phyloP scores from a whole-genome alignment of 2,797 vertebrate species.

The Cottoperca gobio region DNA sequence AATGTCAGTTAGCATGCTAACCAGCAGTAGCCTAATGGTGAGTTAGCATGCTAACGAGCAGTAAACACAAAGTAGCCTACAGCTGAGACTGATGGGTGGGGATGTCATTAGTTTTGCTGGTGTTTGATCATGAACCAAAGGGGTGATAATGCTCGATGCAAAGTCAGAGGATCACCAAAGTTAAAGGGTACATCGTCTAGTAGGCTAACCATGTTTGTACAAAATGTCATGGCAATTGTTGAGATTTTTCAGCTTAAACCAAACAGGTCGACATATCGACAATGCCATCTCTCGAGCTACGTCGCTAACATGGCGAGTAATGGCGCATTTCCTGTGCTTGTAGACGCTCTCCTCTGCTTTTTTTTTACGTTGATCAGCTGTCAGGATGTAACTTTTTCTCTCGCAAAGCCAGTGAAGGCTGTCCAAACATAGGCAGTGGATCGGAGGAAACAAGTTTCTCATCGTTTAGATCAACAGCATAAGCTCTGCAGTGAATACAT shows the following conservation, averaged over 20 bases:
- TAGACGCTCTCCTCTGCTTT: not conserved
- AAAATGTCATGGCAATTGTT: too few species aligned
- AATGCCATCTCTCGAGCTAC: not conserved
- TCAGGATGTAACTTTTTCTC: not conserved
- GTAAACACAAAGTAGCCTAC: too few species aligned
- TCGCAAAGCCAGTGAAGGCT: slow-evolving; percentile 14
- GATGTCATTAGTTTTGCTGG: not conserved
- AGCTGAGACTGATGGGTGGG: not conserved
- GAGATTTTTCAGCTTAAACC: not conserved
- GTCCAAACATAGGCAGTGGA: slow-evolving; percentile 18
- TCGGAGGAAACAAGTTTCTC: slow-evolving; percentile 15
- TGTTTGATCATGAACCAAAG: not conserved
- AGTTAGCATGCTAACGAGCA: too few species aligned
- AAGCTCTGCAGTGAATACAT: not conserved
- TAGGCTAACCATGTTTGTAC: too few species aligned
- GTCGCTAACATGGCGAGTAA: not conserved
- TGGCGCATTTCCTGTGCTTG: not conserved
- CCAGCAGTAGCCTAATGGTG: too few species aligned
- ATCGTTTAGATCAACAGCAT: not conserved
- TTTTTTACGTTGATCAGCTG: not conserved
- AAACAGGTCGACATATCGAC: not conserved
- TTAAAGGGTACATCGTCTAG: not conserved
- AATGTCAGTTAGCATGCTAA: too few species aligned
- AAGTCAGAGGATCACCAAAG: too few species aligned
- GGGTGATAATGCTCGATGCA: too few species aligned